Base-by-base conservation (phyloP, 2,113 vertebrate species). In the Corvus hawaiiensis region DNA sequence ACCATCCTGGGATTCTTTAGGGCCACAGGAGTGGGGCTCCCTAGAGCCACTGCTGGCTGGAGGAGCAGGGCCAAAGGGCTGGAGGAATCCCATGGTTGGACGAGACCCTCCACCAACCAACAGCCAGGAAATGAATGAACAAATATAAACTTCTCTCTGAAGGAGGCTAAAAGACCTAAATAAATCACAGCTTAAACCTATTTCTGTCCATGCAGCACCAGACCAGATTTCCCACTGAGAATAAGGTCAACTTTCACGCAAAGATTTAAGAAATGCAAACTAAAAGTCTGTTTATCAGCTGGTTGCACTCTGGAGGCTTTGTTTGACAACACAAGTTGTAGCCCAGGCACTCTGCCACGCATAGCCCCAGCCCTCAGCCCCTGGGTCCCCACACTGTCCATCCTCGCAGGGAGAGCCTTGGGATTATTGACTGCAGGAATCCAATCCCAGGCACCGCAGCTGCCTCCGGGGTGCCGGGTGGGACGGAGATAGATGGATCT, bases 361-460 rank as follows among this genome's bases (percentile, higher is more conserved):
- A 8, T 37, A 44, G 23, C n/a, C 11, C 48, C 64, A n/a, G 76
- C 23, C n/a, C 37, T 37, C 37, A 37, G 37, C 37, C 37, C 37
- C 37, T 37, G 37, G 37, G 39, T 39, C 39, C 39, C 39, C 39
- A 39, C 8, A 1, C 77, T 52, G 63, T 5, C 74, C 91, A 13
- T 55, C 51, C 69, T 69, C 17, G 17, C 28, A 49, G 62, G 61
- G 10, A 37, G 15, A 91, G 66, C 84, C 58, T 23, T 10, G 62
- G 66, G 11, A 13, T 79, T 76, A 87, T 23, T 4, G 84, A 90
- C n/a, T 2, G 14, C 74, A 28, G 39, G 54, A 73, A 64, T n/a
- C 54, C 86, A 18, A 7, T 1, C 2, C 32, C 0, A 4, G 52
- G 43, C 83, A 22, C 12, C 2, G 1, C 21, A 0, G 66, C 73